A percentile compares a stretch with the other conserved stretches of the same genome.
phyloP scores from a whole-genome alignment of 2,888 invertebrate genomes.

The Andrena hattorfiana region DNA sequence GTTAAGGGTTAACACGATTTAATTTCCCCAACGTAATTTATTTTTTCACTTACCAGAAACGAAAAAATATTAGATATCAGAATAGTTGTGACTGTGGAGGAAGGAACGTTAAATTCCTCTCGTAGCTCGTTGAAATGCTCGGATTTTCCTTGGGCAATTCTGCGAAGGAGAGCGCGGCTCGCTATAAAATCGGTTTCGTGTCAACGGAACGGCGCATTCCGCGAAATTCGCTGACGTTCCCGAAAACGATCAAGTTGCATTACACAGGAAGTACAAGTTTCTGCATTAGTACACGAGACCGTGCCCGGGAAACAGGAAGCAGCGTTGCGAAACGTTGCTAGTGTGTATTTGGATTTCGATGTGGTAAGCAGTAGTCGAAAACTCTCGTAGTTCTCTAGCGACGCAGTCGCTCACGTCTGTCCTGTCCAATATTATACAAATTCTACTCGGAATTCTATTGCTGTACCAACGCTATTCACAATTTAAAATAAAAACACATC shows the following conservation, averaged over 20 bases:
- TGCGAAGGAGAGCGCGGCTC: constrained; percentile 7
- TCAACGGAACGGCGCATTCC: constrained; percentile 64
- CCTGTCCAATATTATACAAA: constrained; percentile 30
- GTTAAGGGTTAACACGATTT: too few relatives aligned
- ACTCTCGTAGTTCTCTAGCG: constrained; percentile 48
- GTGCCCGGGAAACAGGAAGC: constrained; percentile 79
- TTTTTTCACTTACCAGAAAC: too few relatives aligned
- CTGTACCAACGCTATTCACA: not conserved
- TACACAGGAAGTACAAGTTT: constrained; percentile 76
- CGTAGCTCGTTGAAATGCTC: not conserved
- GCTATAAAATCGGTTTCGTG: constrained; percentile 55
- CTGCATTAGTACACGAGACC: constrained; percentile 69
- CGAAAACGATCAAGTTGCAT: constrained; percentile 78
- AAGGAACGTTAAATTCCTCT: not conserved
- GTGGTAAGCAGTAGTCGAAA: constrained; percentile 71
- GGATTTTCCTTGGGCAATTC: constrained; percentile 17
- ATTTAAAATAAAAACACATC: not conserved
- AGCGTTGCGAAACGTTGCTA: constrained; percentile 78
- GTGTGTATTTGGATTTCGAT: constrained; percentile 71
- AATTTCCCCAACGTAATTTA: too few relatives aligned
- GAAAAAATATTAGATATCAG: too few relatives aligned
- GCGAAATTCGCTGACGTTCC: constrained; percentile 76
- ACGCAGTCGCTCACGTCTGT: constrained; percentile 28
- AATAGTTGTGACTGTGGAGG: too few relatives aligned
- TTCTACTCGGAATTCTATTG: not conserved